Evolutionary conservation across 2,888 invertebrate species (phyloP).

Genomic region (Metopia argyrocephala): DNA sequence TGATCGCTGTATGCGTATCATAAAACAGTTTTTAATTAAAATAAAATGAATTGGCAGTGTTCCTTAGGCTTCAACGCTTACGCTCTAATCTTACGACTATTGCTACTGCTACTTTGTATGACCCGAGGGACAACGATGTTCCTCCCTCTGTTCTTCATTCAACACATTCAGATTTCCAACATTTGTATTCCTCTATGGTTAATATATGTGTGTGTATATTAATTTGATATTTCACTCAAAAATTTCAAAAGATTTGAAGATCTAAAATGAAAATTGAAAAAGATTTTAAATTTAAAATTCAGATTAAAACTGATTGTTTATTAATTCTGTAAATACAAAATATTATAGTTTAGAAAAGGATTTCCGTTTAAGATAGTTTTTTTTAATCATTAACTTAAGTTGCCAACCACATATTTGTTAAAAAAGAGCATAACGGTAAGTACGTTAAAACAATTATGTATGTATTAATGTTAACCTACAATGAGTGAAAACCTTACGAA

Average conservation of each 20-base stretch:
- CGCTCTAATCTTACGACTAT: background rate
- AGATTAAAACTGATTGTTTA: background rate
- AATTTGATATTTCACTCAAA: background rate
- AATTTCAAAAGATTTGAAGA: background rate
- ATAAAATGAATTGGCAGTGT: constrained; percentile 55
- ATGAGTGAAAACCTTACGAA: no score
- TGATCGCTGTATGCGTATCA: constrained; percentile 30
- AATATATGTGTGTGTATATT: background rate
- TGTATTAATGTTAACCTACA: no score
- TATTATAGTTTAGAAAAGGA: no score
- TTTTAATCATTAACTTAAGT: no score
- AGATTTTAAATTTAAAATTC: background rate
- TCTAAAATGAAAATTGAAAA: constrained; percentile 13
- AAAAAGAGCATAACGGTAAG: background rate
- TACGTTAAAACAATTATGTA: background rate
- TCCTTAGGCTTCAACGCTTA: constrained; percentile 3
- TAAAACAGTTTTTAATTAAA: constrained; percentile 12
- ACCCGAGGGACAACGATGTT: background rate
- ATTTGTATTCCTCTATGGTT: constrained; percentile 1
- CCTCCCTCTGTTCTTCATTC: constrained; percentile 14
- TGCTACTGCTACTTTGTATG: background rate
- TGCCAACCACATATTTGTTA: background rate
- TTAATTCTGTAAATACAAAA: no score
- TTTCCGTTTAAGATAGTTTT: no score
- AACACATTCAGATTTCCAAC: background rate